These are phyloP conservation scores for Origma solitaria DNA, from an alignment of 2,113 vertebrate species.

Conservation along the genomic window DNA sequence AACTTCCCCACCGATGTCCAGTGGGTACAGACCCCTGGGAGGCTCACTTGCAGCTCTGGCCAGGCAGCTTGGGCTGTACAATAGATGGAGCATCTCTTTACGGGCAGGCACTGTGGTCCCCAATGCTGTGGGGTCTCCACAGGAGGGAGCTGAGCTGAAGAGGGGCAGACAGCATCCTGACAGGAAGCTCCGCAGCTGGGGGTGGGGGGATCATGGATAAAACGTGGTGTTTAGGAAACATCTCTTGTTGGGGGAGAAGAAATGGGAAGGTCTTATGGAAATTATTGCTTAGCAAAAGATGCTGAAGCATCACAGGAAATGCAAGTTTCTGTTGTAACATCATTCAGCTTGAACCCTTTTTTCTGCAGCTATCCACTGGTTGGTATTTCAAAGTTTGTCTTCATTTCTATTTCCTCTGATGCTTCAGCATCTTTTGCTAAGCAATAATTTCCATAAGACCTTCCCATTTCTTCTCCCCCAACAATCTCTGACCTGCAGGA, in stretches of 20 bases:
- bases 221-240: not conserved
- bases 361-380: too few relatives aligned
- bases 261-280: too few relatives aligned
- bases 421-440: too few relatives aligned
- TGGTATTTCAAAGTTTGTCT: too few relatives aligned
- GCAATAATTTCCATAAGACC: too few relatives aligned
- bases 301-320: too few relatives aligned
- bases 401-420: too few relatives aligned
- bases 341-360: too few relatives aligned
- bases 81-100: not conserved
- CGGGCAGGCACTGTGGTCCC: rapidly evolving
- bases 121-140: not conserved
- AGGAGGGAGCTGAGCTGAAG: not conserved
- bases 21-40: not conserved
- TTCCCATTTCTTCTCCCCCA: too few relatives aligned
- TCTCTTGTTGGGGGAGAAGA: too few relatives aligned
- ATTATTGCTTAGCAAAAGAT: too few relatives aligned
- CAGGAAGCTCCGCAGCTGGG: rapidly evolving
- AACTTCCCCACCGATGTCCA: not conserved
- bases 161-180: not conserved
- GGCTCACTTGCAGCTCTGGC: not conserved
- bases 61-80: not conserved
- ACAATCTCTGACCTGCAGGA: not conserved
- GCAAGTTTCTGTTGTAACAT: too few relatives aligned
- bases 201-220: not conserved